These are phyloP conservation scores for Apotomis turbidana DNA, from an alignment of 2,888 invertebrate genomes.

Conservation along the genomic window DNA sequence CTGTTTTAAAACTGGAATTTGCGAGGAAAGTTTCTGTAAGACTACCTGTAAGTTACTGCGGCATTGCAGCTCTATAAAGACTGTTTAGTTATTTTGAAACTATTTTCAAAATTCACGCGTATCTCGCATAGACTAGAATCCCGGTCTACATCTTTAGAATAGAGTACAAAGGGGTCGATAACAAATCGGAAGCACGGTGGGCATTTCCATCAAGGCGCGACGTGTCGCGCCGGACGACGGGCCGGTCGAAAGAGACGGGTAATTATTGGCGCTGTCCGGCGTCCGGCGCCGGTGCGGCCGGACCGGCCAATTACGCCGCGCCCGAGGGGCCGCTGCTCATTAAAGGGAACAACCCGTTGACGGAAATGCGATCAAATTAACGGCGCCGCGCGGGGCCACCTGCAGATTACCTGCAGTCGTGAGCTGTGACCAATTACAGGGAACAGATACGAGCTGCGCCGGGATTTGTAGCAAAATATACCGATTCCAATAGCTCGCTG, in stretches of 20 bases:
- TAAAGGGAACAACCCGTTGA: slow-evolving; percentile 40
- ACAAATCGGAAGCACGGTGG: slow-evolving; percentile 21
- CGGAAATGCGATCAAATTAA: slow-evolving; percentile 37
- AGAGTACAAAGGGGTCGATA: neutral
- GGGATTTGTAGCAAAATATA: slow-evolving; percentile 7
- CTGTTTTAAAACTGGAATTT: slow-evolving; percentile 20
- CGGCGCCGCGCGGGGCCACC: slow-evolving; percentile 23
- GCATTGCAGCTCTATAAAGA: slow-evolving; percentile 3
- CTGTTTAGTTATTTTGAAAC: slow-evolving; percentile 1
- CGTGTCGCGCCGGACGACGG: slow-evolving; percentile 24
- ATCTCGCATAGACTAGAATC: no score
- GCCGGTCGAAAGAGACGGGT: slow-evolving; percentile 31
- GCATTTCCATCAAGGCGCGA: slow-evolving; percentile 21
- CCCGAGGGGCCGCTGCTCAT: slow-evolving; percentile 37
- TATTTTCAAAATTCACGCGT: neutral
- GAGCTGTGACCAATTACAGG: slow-evolving; percentile 31
- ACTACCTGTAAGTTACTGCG: slow-evolving; percentile 20
- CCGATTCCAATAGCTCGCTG: slow-evolving; percentile 4
- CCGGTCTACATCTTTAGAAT: no score
- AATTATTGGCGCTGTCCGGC: slow-evolving; percentile 39
- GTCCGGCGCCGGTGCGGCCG: slow-evolving; percentile 22
- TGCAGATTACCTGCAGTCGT: slow-evolving; percentile 31
- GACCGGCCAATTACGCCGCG: slow-evolving; percentile 23
- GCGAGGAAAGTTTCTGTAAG: slow-evolving; percentile 19
- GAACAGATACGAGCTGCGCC: slow-evolving; percentile 21